These are phyloP conservation scores for Sebastes kiyomatsui DNA, from an alignment of 2,797 vertebrate genomes.

Conservation along the genomic window DNA sequence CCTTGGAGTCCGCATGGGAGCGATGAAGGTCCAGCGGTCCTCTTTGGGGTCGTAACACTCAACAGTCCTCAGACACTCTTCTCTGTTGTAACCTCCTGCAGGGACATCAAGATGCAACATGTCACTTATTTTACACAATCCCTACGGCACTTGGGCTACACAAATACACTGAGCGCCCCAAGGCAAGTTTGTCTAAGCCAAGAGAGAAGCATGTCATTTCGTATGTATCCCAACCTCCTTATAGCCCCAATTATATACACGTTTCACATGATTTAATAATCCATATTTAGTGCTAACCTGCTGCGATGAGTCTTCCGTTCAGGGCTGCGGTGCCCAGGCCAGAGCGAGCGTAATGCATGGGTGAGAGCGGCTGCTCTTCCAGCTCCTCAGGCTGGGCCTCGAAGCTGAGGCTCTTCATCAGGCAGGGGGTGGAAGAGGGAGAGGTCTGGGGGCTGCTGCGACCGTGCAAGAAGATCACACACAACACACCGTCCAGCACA, in stretches of 20 bases:
- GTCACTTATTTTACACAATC: background rate
- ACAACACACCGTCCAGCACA: slow-evolving; percentile 93
- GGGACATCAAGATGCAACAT: background rate
- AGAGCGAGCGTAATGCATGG: slow-evolving; percentile 97
- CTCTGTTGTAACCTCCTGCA: slow-evolving; percentile 96
- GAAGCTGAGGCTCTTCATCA: slow-evolving; percentile 96
- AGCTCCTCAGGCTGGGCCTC: slow-evolving; percentile 88
- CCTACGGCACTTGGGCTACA: background rate
- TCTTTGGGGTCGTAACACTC: slow-evolving; percentile 93
- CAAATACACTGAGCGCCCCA: background rate
- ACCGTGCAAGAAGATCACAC: slow-evolving; percentile 97
- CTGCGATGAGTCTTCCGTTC: slow-evolving; percentile 90
- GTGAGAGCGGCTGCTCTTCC: slow-evolving; percentile 89
- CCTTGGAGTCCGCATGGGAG: slow-evolving; percentile 96
- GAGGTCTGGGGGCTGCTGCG: slow-evolving; percentile 95
- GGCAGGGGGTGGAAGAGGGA: slow-evolving; percentile 92
- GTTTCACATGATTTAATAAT: background rate
- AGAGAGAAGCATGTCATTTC: background rate
- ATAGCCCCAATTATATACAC: background rate
- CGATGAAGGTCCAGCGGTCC: slow-evolving; percentile 93
- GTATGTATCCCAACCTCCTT: background rate
- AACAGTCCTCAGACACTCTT: slow-evolving; percentile 97
- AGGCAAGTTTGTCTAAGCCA: background rate
- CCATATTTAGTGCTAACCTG: slow-evolving; percentile 79
- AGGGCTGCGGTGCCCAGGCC: slow-evolving; percentile 93